Base-by-base conservation (phyloP, 2,113 vertebrate species). In the Paramormyrops kingsleyae region DNA sequence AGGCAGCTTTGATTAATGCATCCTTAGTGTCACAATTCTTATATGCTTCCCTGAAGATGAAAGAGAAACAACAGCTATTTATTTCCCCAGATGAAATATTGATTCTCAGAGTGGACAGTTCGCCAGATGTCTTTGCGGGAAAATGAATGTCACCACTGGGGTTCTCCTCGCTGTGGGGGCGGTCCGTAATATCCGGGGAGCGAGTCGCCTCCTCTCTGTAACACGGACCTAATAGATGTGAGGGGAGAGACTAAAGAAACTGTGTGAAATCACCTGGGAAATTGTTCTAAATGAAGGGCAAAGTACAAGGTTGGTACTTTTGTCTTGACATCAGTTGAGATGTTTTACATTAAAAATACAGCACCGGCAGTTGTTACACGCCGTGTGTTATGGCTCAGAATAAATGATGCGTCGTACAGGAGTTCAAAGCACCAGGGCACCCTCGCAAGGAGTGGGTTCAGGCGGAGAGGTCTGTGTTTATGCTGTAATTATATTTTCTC, bases 1-100 rank as follows among this genome's bases (percentile, higher is more conserved):
- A 91, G 87, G 80, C 59, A 44, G 4, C 83, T 59, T 94, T 93
- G 94, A 96, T 96, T 91, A 96, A 96, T 94, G 95, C 89, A 89
- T 95, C 91, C 92, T 91, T 80, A 74, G 88, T 94, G 94, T 95
- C 95, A 95, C 92, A 93, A 94, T 95, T 92, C 94, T 93, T 95
- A 94, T 94, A 95, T 93, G 94, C 95, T 96, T 96, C 94, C 95
- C 94, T 90, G 93, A 94, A 95, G 94, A 96, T 95, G 94, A 95
- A 96, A 96, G 96, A 96, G 95, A 95, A 96, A 96, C 95, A 95
- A 95, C 90, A 87, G 92, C 96, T 95, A 96, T 96, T 94, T 96
- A 95, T 95, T 95, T 95, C 94, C 91, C 92, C 93, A 96, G 95
- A 96, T 96, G 94, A 96, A 95, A 95, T 96, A 96, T 96, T 95